Percentiles rank a stretch among this genome's conserved stretches.
These are phyloP conservation scores for Rugalucina vietnamica DNA, from an alignment of 2,888 invertebrate genomes.

Conservation along the genomic window DNA sequence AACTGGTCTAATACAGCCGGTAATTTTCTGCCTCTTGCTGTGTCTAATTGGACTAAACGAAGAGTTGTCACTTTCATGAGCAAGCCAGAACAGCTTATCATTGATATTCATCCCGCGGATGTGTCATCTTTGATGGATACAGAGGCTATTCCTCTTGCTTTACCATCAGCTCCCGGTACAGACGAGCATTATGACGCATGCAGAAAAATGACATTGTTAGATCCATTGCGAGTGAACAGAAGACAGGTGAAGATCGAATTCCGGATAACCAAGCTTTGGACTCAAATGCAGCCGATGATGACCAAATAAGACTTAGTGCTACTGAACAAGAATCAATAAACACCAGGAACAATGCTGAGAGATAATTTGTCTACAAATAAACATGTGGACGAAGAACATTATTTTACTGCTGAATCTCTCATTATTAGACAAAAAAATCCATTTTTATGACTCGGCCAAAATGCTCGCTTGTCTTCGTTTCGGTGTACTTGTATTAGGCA, in stretches of 20 bases:
- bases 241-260: background rate
- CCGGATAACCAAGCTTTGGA: no score
- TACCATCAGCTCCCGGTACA: slow-evolving; percentile 7
- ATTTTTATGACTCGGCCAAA: no score
- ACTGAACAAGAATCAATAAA: background rate
- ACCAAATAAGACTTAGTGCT: background rate
- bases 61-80: background rate
- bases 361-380: background rate
- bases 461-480: no score
- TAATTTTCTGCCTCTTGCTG: background rate
- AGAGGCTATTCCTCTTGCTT: background rate
- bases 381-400: background rate
- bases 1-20: background rate
- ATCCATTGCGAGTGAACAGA: background rate
- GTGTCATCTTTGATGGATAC: no score
- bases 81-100: background rate
- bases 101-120: background rate
- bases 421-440: background rate
- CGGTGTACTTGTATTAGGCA: no score
- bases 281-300: background rate
- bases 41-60: background rate
- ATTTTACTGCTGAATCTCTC: background rate
- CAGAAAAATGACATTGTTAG: background rate
- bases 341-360: background rate
- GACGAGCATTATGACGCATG: slow-evolving; percentile 27